These are phyloP conservation scores for Rynchops niger DNA, from an alignment of 2,113 vertebrate genomes.

Conservation along the genomic window DNA sequence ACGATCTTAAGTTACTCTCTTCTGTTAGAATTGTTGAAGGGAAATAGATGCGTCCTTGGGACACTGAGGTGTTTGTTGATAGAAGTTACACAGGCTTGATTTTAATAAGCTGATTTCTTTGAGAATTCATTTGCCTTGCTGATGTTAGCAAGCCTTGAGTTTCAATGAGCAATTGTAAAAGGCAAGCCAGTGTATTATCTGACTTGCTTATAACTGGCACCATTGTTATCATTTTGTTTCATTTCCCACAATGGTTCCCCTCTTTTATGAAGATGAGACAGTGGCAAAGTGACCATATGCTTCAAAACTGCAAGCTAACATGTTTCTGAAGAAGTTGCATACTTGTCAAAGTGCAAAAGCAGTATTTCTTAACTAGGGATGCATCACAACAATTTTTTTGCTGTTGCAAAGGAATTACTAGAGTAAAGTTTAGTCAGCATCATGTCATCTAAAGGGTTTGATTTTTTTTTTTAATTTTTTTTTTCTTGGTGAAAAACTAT, in stretches of 20 bases:
- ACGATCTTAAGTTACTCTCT: neutral
- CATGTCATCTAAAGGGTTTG: neutral
- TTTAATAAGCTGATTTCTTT: slow-evolving; percentile 16
- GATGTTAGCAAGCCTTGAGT: neutral
- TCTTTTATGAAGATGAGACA: neutral
- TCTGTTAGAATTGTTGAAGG: neutral
- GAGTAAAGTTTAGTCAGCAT: neutral
- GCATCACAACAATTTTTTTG: neutral
- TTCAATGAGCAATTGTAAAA: neutral
- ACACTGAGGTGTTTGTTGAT: neutral
- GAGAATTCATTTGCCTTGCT: slow-evolving; percentile 17
- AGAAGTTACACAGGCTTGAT: neutral
- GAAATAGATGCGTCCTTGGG: neutral
- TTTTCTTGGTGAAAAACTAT: neutral
- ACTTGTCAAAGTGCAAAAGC: neutral
- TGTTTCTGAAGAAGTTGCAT: neutral
- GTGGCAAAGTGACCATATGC: neutral
- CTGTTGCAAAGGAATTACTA: neutral
- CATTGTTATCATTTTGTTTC: neutral
- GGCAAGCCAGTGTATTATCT: neutral
- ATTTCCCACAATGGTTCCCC: neutral
- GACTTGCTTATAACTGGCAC: neutral
- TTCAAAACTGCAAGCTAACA: neutral
- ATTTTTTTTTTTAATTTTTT: neutral
- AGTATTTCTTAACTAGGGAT: neutral